A percentile compares a stretch with the other conserved stretches of the same genome.
These are phyloP conservation scores for Odontophorus gujanensis DNA, from an alignment of 2,113 vertebrate genomes.

Conservation along the genomic window DNA sequence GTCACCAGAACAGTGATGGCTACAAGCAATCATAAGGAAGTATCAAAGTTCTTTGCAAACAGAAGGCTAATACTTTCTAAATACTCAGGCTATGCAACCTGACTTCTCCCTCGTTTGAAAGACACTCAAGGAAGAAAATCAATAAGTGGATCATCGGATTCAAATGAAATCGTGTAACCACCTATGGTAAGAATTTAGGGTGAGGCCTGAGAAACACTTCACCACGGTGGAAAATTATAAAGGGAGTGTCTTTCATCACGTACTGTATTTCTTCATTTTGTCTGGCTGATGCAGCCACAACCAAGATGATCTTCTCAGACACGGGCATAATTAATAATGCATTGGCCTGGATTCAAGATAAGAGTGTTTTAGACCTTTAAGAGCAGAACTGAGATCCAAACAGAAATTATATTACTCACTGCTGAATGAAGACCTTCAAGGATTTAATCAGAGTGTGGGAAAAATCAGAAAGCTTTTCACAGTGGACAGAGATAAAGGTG, in stretches of 20 bases:
- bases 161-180: conserved; percentile 21
- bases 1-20: background rate
- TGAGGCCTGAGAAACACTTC: conserved; percentile 58
- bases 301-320: conserved; percentile 42
- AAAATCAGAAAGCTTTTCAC: background rate
- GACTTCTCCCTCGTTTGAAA: background rate
- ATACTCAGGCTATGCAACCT: background rate
- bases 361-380: conserved; percentile 3
- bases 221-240: background rate
- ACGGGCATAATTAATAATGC: conserved; percentile 10
- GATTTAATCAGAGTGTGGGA: background rate
- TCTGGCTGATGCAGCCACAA: conserved; percentile 26
- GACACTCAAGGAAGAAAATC: conserved; percentile 16
- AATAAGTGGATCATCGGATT: conserved; percentile 11
- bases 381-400: background rate
- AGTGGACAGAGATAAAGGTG: background rate
- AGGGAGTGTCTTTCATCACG: conserved; percentile 23
- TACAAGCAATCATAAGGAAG: background rate
- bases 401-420: conserved; percentile 8
- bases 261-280: conserved; percentile 51
- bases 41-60: background rate
- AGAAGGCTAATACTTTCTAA: background rate
- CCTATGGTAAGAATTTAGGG: conserved; percentile 42
- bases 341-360: conserved; percentile 28
- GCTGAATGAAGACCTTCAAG: conserved; percentile 17